A percentile compares a stretch with the other conserved stretches of the same genome.
Conservation (phyloP, 2,113 vertebrate species). For the Ammodytes dubius region DNA sequence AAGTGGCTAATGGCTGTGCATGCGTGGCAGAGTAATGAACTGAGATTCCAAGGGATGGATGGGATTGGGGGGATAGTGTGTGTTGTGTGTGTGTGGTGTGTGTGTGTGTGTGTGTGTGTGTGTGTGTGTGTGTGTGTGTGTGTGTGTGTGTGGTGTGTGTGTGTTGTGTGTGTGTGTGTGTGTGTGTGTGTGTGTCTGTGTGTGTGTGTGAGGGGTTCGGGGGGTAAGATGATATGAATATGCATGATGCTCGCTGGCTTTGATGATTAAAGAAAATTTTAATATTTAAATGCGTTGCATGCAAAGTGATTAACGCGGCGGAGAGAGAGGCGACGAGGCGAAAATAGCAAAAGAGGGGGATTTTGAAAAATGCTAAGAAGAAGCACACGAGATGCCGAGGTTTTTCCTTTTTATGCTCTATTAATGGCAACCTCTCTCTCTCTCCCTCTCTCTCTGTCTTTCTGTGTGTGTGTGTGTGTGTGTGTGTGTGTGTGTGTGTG, state of each 20-base stretch:
- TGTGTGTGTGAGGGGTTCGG: conserved; percentile 77
- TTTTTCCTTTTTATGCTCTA: conserved; percentile 68
- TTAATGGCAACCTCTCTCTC: conserved; percentile 67
- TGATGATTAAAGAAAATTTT: conserved; percentile 99
- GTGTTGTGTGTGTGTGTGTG: too few species aligned
- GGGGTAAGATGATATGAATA: conserved; percentile 95
- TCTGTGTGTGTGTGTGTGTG: neutral
- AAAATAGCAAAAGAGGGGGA: conserved; percentile 85
- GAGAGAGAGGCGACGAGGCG: conserved; percentile 88
- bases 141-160: too few species aligned
- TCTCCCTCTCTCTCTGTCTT: conserved; percentile 15
- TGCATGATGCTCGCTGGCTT: conserved; percentile 99
- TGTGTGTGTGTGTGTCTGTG: too few species aligned
- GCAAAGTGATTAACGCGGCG: conserved; percentile 99
- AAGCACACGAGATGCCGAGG: conserved; percentile 83
- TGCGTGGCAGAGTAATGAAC: conserved; percentile 98
- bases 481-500: too few species aligned
- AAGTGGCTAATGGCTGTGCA: conserved; percentile 95
- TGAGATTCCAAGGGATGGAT: conserved; percentile 93
- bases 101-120: too few species aligned
- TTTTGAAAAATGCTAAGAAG: conserved; percentile 90
- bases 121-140: too few species aligned
- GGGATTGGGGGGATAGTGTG: conserved; percentile 75
- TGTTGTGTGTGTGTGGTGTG: too few species aligned
- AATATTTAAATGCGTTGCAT: conserved; percentile 99